Evolutionary conservation across 2,113 vertebrate genomes (phyloP), one percentile per base, ranked within the genome.

Genomic region (Chrysochloris asiatica): DNA sequence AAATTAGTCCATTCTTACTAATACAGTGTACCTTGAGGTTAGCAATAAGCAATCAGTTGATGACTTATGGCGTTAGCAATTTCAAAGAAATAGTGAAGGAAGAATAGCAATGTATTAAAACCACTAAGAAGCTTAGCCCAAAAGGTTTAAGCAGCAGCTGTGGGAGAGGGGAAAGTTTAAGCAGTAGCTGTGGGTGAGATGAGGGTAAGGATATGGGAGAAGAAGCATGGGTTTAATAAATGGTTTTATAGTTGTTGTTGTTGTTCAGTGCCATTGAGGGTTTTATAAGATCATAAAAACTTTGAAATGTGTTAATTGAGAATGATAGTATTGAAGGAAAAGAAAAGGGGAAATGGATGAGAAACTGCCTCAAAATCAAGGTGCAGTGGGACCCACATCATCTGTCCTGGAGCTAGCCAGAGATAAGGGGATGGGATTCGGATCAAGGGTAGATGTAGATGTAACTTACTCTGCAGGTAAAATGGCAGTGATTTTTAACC

Each of bases 21-120:
- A 22, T 8, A 5, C 8, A 6, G 54, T 8, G 8, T 0, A 22
- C 3, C 0, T 24, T 9, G 61, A 24, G 2, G 36, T 69, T 47
- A 11, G n/a, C 61, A 17, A 2, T 17, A 33, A 85, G 61, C 48
- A 26, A 28, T 1, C n/a, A 28, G 17, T 28, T 10, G 10, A 36
- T 86, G 75, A 61, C 30, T 21, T 28, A 26, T 80, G 83, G 50
- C 14, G 21, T n/a, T 3, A 21, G 50, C n/a, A 5, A 72, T 45
- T 83, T 86, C 63, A 50, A 48, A 67, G 75, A 26, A 33, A 45
- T 4, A 26, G 22, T 9, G 43, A 85, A 11, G 81, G 21, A 48
- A 48, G n/a, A n/a, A 19, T 56, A 13, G n/a, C 33, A 4, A 8
- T n/a, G 50, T 59, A 41, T 19, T 45, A n/a, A 43, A 41, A 50